Evolutionary conservation across 2,888 invertebrate genomes (phyloP).

Genomic region (Agrotis puta): DNA sequence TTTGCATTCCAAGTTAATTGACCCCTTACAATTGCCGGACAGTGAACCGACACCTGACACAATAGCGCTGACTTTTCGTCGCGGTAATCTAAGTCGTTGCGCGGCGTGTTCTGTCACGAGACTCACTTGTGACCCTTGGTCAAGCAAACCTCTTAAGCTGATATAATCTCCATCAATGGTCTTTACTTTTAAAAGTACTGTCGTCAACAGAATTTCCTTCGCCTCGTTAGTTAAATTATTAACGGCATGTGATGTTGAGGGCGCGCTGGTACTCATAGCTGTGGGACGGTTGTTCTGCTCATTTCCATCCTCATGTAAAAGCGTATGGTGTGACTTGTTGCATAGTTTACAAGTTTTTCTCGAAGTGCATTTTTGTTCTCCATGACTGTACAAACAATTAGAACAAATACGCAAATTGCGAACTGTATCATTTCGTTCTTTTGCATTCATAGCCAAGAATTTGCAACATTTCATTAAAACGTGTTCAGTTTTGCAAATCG

Average conservation of each 20-base stretch:
- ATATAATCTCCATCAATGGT: too few species aligned
- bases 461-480: constrained; percentile 19
- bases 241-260: too few species aligned
- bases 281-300: too few species aligned
- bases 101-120: constrained; percentile 37
- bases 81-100: constrained; percentile 23
- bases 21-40: constrained; percentile 26
- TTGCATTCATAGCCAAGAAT: not conserved
- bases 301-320: constrained; percentile 16
- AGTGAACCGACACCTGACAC: constrained; percentile 30
- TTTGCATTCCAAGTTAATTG: constrained; percentile 13
- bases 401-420: too few species aligned
- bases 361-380: not conserved
- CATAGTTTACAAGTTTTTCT: not conserved
- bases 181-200: constrained; percentile 5
- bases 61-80: constrained; percentile 16
- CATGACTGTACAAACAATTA: too few species aligned
- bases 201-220: not conserved
- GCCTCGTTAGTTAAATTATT: too few species aligned
- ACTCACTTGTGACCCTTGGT: too few species aligned
- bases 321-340: constrained; percentile 18
- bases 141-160: too few species aligned
- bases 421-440: not conserved
- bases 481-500: constrained; percentile 25
- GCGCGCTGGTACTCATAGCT: too few species aligned